Evolutionary conservation across 1,140 invertebrate species (phyloP).

Genomic region (Sitophilus oryzae): DNA sequence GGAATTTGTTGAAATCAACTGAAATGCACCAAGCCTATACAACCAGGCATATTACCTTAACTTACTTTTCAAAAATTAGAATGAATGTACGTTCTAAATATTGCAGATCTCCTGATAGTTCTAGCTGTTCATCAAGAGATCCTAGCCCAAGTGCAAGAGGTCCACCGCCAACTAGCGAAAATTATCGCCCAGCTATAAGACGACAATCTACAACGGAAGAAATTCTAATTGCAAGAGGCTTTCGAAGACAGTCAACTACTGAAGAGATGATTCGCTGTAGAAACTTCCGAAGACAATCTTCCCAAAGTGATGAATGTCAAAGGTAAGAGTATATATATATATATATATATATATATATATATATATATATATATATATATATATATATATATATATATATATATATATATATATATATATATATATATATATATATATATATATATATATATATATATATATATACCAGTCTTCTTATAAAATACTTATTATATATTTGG

Average conservation of each 20-base stretch:
- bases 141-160: conserved; percentile 64
- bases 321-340: conserved; percentile 32
- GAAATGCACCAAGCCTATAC: too few relatives aligned
- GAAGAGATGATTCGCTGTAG: conserved; percentile 88
- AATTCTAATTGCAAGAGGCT: conserved; percentile 82
- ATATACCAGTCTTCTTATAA: too few relatives aligned
- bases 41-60: too few relatives aligned
- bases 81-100: too few relatives aligned
- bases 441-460: too few relatives aligned
- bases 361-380: too few relatives aligned
- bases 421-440: neutral
- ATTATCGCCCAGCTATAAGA: conserved; percentile 65
- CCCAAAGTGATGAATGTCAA: conserved; percentile 70
- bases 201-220: conserved; percentile 87
- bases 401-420: neutral
- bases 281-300: conserved; percentile 77
- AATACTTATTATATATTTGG: too few relatives aligned
- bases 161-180: conserved; percentile 42
- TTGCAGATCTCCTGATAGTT: conserved; percentile 37
- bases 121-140: conserved; percentile 65
- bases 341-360: neutral
- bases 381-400: neutral
- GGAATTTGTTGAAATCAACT: too few relatives aligned
- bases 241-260: conserved; percentile 81
- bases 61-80: too few relatives aligned